A percentile compares a stretch with the other conserved stretches of the same genome.
phyloP scores from a whole-genome alignment of 2,113 vertebrate genomes.

The Ancistrus triradiatus region DNA sequence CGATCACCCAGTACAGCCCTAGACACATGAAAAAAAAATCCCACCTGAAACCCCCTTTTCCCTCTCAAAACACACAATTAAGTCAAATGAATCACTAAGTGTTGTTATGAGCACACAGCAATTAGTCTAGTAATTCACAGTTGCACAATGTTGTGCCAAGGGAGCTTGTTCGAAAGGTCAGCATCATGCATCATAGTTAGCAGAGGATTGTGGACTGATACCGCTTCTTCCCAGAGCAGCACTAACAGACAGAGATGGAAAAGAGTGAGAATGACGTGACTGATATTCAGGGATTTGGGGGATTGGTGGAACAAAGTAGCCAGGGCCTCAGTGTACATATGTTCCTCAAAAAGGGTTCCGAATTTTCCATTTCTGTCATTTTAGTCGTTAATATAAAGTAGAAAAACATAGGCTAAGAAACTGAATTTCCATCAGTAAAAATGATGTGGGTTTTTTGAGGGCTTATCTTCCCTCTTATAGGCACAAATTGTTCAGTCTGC shows the following conservation, averaged over 20 bases:
- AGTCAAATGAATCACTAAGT: conserved; percentile 26
- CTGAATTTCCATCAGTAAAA: no score
- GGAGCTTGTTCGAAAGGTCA: conserved; percentile 30
- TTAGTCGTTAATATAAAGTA: no score
- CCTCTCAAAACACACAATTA: conserved; percentile 9
- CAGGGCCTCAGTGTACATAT: neutral
- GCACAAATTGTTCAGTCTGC: no score
- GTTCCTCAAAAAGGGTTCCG: no score
- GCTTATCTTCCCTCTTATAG: no score
- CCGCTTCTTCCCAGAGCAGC: neutral
- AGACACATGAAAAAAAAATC: neutral
- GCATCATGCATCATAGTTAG: conserved; percentile 30
- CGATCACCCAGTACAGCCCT: neutral
- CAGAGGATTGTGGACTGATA: conserved; percentile 6
- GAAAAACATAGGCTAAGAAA: no score
- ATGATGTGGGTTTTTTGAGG: no score
- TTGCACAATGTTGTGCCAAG: conserved; percentile 17
- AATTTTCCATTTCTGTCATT: no score
- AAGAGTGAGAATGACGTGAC: neutral
- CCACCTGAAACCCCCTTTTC: conserved; percentile 7
- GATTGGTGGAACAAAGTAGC: neutral
- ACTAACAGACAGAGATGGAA: neutral
- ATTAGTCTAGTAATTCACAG: conserved; percentile 25
- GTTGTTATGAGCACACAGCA: conserved; percentile 26
- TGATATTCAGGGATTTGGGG: neutral